phyloP scores from a whole-genome alignment of 2,888 invertebrate species.

The Platerodrilus igneus region DNA sequence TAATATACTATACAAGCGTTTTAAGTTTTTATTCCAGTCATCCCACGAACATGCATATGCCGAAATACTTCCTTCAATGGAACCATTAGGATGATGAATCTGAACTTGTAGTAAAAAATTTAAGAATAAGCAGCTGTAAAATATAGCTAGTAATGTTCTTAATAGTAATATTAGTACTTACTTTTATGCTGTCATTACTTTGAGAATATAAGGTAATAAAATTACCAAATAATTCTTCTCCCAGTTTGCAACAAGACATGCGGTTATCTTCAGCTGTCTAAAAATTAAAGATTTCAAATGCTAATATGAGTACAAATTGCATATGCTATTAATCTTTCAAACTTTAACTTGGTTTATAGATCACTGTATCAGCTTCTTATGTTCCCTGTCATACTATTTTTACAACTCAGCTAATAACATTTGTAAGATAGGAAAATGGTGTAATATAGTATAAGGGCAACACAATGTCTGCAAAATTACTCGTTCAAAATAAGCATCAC shows the following conservation, averaged over 20 bases:
- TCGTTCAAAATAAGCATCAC: too few species aligned
- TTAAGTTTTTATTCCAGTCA: conserved; percentile 47
- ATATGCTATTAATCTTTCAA: too few species aligned
- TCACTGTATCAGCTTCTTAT: too few species aligned
- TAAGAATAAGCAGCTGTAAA: conserved; percentile 45
- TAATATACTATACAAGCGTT: conserved; percentile 43
- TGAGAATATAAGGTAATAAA: conserved; percentile 33
- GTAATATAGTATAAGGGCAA: too few species aligned
- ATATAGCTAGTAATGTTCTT: conserved; percentile 14
- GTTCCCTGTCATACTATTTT: too few species aligned
- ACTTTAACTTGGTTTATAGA: too few species aligned
- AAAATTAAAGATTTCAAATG: too few species aligned
- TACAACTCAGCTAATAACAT: too few species aligned
- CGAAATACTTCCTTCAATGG: conserved; percentile 34
- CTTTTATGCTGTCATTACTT: conserved; percentile 31
- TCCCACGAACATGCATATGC: conserved; percentile 45
- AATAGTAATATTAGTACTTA: too few species aligned
- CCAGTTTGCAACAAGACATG: conserved; percentile 42
- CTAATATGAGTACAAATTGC: too few species aligned
- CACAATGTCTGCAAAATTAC: too few species aligned
- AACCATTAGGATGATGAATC: conserved; percentile 53
- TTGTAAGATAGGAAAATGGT: too few species aligned
- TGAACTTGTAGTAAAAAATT: conserved; percentile 51
- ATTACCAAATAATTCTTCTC: conserved; percentile 38
- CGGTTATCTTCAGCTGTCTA: conserved; percentile 42